These are phyloP conservation scores for Monochamus saltuarius DNA, from an alignment of 1,140 invertebrate genomes.

Conservation along the genomic window DNA sequence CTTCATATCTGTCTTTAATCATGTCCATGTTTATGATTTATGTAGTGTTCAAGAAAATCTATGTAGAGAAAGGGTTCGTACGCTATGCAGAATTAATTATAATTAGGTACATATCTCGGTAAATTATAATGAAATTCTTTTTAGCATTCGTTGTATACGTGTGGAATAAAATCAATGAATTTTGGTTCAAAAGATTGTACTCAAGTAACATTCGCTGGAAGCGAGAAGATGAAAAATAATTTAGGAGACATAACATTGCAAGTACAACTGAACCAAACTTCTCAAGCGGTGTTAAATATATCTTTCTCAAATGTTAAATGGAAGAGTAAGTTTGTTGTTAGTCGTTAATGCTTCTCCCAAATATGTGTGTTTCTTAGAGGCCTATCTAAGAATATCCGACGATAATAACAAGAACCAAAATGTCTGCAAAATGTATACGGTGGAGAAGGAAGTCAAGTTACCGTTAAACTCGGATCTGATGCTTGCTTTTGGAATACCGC, in stretches of 20 bases:
- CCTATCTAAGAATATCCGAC: constrained; percentile 12
- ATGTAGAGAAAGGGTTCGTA: background rate
- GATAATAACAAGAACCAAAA: constrained; percentile 9
- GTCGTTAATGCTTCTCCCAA: background rate
- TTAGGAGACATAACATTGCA: constrained; percentile 11
- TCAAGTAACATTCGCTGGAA: background rate
- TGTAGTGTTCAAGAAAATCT: background rate
- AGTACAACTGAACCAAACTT: background rate
- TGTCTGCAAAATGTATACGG: constrained; percentile 9
- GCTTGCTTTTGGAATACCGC: background rate
- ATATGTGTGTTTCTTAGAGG: constrained; percentile 6
- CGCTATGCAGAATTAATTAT: background rate
- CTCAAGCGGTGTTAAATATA: background rate
- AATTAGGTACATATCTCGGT: too few relatives aligned
- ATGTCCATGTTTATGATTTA: background rate
- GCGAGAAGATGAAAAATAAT: constrained; percentile 12
- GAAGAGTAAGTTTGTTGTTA: constrained; percentile 10
- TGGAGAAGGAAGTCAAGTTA: background rate
- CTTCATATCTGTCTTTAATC: background rate
- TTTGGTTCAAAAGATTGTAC: constrained; percentile 5
- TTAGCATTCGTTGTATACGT: background rate
- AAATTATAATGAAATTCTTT: too few relatives aligned
- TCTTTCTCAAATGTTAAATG: constrained; percentile 6
- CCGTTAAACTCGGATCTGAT: background rate
- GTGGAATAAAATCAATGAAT: background rate